These are phyloP conservation scores for Ammospiza caudacuta DNA, from an alignment of 2,113 vertebrate species.

Conservation along the genomic window DNA sequence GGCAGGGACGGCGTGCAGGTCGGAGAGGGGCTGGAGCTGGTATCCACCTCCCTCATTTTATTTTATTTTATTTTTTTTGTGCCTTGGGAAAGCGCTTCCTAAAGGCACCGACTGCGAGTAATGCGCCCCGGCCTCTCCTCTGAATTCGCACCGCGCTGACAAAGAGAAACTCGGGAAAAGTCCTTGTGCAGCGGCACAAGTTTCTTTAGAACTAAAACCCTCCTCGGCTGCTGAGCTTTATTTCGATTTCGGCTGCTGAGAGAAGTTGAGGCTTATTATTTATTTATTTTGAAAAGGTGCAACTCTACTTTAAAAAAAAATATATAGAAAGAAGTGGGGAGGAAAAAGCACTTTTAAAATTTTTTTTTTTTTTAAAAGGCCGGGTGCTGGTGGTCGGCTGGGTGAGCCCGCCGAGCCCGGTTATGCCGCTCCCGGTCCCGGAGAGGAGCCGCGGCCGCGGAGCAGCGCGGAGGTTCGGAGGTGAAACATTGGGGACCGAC, in stretches of 20 bases:
- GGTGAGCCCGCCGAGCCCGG: not conserved
- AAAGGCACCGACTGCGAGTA: not conserved
- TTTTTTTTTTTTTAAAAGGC: no score
- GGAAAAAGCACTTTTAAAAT: not conserved
- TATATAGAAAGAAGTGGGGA: accelerated
- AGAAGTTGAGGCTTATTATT: not conserved
- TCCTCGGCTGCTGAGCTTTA: not conserved
- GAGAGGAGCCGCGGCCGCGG: not conserved
- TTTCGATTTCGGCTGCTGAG: not conserved
- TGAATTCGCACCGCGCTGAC: not conserved
- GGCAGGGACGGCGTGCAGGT: not conserved
- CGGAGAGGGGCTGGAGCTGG: not conserved
- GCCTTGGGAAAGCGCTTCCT: not conserved
- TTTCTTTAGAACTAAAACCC: not conserved
- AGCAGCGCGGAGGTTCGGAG: not conserved
- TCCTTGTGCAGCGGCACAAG: not conserved
- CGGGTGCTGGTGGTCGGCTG: not conserved
- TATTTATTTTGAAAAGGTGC: not conserved
- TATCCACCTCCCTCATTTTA: not conserved
- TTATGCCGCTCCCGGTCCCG: not conserved
- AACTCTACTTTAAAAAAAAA: not conserved
- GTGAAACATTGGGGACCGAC: not conserved
- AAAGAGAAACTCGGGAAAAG: conserved; percentile 50
- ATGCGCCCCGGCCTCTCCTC: not conserved
- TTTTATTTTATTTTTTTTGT: not conserved